Conservation (phyloP, 2,113 vertebrate genomes). For the Gallinago paraguaiae region DNA sequence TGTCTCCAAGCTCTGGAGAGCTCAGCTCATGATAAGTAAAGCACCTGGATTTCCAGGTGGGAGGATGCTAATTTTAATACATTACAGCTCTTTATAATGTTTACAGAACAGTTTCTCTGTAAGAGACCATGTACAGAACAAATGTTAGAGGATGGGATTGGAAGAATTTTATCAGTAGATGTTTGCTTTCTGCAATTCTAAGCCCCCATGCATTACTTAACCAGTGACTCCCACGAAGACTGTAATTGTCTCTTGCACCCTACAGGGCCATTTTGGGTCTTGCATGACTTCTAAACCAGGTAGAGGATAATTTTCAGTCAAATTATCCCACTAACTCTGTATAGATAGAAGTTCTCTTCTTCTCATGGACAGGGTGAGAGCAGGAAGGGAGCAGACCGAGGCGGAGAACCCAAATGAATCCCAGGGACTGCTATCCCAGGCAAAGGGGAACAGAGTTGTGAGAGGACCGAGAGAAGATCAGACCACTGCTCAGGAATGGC, state of each 20-base stretch:
- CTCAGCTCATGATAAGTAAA: slow-evolving; percentile 21
- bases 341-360: background rate
- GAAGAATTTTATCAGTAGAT: background rate
- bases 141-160: background rate
- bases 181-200: background rate
- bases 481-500: background rate
- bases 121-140: background rate
- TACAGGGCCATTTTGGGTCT: background rate
- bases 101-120: background rate
- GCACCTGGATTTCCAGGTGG: slow-evolving; percentile 45
- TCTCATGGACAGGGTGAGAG: background rate
- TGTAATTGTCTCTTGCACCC: background rate
- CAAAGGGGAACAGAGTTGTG: background rate
- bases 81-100: background rate
- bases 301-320: background rate
- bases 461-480: background rate
- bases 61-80: slow-evolving; percentile 27
- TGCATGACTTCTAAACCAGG: background rate
- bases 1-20: slow-evolving; percentile 9
- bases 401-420: background rate
- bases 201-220: background rate
- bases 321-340: background rate
- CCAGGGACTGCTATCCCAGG: background rate
- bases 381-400: background rate
- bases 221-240: background rate